phyloP scores from a whole-genome alignment of 1,140 invertebrate genomes.

The Diachasma alloeum region DNA sequence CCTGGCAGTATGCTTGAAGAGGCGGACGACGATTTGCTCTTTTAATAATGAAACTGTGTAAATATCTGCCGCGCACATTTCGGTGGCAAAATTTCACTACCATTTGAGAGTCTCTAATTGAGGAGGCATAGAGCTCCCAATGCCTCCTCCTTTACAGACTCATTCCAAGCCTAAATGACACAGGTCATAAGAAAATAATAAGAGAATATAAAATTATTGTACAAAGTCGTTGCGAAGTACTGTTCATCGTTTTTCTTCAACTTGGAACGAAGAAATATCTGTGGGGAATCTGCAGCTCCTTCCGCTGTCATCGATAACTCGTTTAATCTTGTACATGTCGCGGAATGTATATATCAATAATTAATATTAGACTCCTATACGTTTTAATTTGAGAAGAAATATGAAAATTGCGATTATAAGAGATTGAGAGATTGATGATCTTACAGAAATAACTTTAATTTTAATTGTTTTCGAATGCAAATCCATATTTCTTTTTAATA shows the following conservation, averaged over 20 bases:
- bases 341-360: background rate
- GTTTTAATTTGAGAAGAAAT: background rate
- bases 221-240: constrained; percentile 18
- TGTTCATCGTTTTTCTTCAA: background rate
- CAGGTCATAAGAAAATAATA: background rate
- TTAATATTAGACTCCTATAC: background rate
- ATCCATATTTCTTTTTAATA: background rate
- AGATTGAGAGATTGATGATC: background rate
- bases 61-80: constrained; percentile 24
- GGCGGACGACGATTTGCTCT: constrained; percentile 92
- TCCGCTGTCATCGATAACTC: background rate
- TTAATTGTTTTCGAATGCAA: too few relatives aligned
- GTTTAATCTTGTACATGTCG: background rate
- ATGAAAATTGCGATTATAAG: background rate
- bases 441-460: too few relatives aligned
- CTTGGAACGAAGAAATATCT: background rate
- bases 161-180: background rate
- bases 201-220: constrained; percentile 15
- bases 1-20: constrained; percentile 84
- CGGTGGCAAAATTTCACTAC: background rate
- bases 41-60: constrained; percentile 69
- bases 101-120: constrained; percentile 28
- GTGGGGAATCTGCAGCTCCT: background rate
- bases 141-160: constrained; percentile 29
- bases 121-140: constrained; percentile 25